Base-by-base conservation (phyloP, 1,140 invertebrate species). In the Mamestra configurata region DNA sequence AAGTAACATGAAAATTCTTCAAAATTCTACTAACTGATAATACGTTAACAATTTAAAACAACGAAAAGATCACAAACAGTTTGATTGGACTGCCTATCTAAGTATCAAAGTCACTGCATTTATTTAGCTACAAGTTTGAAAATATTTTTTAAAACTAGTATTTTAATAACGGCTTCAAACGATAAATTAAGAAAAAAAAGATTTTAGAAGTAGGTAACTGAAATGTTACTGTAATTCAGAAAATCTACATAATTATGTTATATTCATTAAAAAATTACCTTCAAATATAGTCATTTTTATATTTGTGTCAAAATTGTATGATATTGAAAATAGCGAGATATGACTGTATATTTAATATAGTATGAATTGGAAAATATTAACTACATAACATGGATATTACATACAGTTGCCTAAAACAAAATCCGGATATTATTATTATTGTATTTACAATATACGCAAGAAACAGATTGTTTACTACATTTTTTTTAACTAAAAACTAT, bases 41-140 rank as follows among this genome's bases (percentile, higher is more conserved):
- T 3, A 59, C 27, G 27, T 43, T 46, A 68, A 68, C 64, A 68
- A 68, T 46, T 68, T n/a, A 24, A 68, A 68, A 46, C 31, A 64
- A 64, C 35, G 35, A 27, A 57, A 11, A 40, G 59, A 40, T 40
- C 59, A 64, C 31, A 64, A 64, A 40, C 22, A 68, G 24, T 46
- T 68, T 68, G 37, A 49, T 68, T 40, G 46, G 11, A 46, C 64
- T 46, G 20, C 20, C 64, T 68, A 68, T 68, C 64, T 68, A 68
- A 40, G 35, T 66, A 43, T 68, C 20, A 46, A 68, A 68, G 37
- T 40, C 59, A 11, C 18, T 27, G 55, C 11, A 64, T 64, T n/a
- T 20, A 18, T 64, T 64, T 61, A 53, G 46, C 15, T 49, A 59
- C 27, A 31, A 31, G 2, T 31, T 59, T 31, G 31, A 31, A 61